These are phyloP conservation scores for Ochotona princeps DNA, from an alignment of 2,113 vertebrate genomes.

Conservation along the genomic window DNA sequence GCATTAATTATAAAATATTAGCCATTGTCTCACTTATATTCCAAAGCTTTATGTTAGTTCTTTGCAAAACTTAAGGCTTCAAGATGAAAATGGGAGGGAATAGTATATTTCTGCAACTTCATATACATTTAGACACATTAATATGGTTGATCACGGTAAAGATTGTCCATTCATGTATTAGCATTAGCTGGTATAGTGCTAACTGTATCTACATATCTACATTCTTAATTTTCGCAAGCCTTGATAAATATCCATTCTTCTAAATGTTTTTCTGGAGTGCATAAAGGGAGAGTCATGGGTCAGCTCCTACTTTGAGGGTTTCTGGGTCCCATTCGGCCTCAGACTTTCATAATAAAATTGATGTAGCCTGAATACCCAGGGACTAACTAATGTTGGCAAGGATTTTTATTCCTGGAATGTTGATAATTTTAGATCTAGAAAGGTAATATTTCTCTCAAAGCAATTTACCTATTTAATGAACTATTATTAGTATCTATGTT, in stretches of 20 bases:
- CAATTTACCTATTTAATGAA: not conserved
- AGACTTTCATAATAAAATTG: not conserved
- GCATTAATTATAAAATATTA: not conserved
- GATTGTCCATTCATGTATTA: not conserved
- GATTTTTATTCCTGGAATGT: not conserved
- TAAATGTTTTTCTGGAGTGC: not conserved
- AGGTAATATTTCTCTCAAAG: not conserved
- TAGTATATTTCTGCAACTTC: not conserved
- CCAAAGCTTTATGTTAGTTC: not conserved
- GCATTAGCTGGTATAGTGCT: no score
- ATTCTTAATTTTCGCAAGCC: not conserved
- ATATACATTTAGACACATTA: not conserved
- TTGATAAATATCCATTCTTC: not conserved
- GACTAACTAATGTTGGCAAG: not conserved
- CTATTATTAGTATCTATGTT: not conserved
- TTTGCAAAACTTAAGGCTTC: not conserved
- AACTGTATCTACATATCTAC: not conserved
- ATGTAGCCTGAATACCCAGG: not conserved
- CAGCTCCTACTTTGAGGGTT: not conserved
- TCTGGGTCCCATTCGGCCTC: not conserved
- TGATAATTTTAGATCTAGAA: not conserved
- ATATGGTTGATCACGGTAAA: not conserved
- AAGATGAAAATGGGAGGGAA: conserved; percentile 2
- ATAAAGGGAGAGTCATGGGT: not conserved
- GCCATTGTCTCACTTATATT: conserved; percentile 15